A percentile compares a stretch with the other conserved stretches of the same genome.
Conservation (phyloP, 2,113 vertebrate species). For the Gambusia affinis region DNA sequence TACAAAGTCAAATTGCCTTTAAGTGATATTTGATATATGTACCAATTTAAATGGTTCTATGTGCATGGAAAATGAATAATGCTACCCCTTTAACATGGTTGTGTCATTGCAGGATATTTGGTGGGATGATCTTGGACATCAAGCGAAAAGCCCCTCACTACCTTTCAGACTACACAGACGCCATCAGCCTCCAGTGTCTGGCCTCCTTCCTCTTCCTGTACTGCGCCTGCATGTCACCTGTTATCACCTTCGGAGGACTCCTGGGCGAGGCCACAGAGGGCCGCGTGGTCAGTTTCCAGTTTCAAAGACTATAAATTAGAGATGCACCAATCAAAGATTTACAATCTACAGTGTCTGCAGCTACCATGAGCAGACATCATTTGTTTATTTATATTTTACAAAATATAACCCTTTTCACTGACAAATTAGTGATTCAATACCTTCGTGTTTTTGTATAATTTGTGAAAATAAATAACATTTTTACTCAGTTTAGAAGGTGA, state of each 20-base stretch:
- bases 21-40: too few species aligned
- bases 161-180: constrained; percentile 96
- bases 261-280: constrained; percentile 98
- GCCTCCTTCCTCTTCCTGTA: constrained; percentile 99
- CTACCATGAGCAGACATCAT: too few species aligned
- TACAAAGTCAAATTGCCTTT: too few species aligned
- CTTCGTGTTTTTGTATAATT: background rate
- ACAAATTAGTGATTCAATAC: background rate
- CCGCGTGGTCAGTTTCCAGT: constrained; percentile 85
- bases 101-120: constrained; percentile 85
- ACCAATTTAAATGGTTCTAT: too few species aligned
- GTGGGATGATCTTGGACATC: constrained; percentile 91
- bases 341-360: background rate
- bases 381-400: too few species aligned
- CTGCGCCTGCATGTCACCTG: constrained; percentile 99
- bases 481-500: background rate
- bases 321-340: background rate
- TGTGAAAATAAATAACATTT: background rate
- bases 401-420: background rate
- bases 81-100: background rate
- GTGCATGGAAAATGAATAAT: too few species aligned
- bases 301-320: too few species aligned
- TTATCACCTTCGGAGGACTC: constrained; percentile 98
- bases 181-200: constrained; percentile 95
- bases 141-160: constrained; percentile 97